A percentile compares a stretch with the other conserved stretches of the same genome.
phyloP scores from a whole-genome alignment of 2,888 invertebrate species.

The Ypsolopha scabrella region DNA sequence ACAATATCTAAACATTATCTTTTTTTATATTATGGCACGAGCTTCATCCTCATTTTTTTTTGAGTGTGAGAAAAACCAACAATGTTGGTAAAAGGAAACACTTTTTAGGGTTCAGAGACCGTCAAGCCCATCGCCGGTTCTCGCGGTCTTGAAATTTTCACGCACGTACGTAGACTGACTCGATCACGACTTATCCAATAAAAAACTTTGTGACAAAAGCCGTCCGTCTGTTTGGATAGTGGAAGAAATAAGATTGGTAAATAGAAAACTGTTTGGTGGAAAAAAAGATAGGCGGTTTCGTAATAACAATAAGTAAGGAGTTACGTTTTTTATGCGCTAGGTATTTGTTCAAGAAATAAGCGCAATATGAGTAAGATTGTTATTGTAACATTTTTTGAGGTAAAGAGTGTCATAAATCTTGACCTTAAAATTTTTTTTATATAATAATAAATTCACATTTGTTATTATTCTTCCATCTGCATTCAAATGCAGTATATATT shows the following conservation, averaged over 20 bases:
- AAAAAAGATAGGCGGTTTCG: neutral
- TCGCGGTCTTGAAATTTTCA: conserved; percentile 24
- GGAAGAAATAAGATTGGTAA: neutral
- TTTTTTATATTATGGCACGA: too few relatives aligned
- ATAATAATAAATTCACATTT: too few relatives aligned
- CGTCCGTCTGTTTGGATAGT: conserved; percentile 24
- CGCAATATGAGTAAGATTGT: too few relatives aligned
- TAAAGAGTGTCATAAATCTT: too few relatives aligned
- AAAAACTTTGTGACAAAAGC: conserved; percentile 29
- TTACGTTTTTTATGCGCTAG: too few relatives aligned
- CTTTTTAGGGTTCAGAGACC: conserved; percentile 15
- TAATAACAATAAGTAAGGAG: too few relatives aligned
- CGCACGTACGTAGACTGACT: conserved; percentile 1
- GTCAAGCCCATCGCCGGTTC: conserved; percentile 41
- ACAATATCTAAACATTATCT: too few relatives aligned
- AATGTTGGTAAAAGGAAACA: conserved; percentile 7
- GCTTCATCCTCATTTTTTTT: conserved; percentile 15
- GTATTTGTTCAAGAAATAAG: too few relatives aligned
- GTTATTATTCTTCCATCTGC: too few relatives aligned
- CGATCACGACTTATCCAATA: conserved; percentile 13
- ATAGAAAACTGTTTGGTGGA: neutral
- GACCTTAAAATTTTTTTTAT: too few relatives aligned
- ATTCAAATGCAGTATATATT: too few relatives aligned
- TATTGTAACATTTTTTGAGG: too few relatives aligned
- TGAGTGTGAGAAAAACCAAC: conserved; percentile 29